Evolutionary conservation across 23 tunicate genomes (phyloP).

Genomic region (Diplosoma virens): DNA sequence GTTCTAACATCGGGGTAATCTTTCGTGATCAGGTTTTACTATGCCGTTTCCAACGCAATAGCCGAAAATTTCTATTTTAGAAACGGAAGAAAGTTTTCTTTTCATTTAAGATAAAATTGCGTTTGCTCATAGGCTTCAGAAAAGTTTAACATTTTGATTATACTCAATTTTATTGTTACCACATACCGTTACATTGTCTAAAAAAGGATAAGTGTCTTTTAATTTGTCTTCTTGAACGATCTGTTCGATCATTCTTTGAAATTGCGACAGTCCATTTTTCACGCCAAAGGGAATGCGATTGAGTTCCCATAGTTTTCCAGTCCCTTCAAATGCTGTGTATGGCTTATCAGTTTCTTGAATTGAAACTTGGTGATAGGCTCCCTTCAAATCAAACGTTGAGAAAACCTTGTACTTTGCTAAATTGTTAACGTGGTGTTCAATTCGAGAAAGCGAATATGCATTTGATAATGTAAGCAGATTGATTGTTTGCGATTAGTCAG

Average conservation of each 20-base stretch:
- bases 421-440: neutral
- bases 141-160: slow-evolving; percentile 18
- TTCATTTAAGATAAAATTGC: slow-evolving; percentile 12
- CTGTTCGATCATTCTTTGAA: slow-evolving; percentile 14
- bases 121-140: neutral
- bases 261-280: slow-evolving; percentile 12
- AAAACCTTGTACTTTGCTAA: neutral
- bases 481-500: slow-evolving; percentile 28
- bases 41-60: slow-evolving; percentile 1
- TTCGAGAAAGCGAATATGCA: slow-evolving; percentile 26
- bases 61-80: slow-evolving; percentile 2
- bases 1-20: slow-evolving; percentile 3
- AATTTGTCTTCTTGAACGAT: neutral
- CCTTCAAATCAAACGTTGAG: slow-evolving; percentile 4
- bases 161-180: slow-evolving; percentile 21
- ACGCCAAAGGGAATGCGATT: slow-evolving; percentile 26
- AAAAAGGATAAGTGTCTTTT: neutral
- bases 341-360: neutral
- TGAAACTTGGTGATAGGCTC: slow-evolving; percentile 31
- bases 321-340: slow-evolving; percentile 29
- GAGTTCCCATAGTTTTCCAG: slow-evolving; percentile 7
- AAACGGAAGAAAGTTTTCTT: slow-evolving; percentile 3
- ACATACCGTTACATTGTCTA: slow-evolving; percentile 16
- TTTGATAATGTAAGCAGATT: slow-evolving; percentile 9
- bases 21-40: slow-evolving; percentile 23